These are phyloP conservation scores for Nineta flava DNA, from an alignment of 2,888 invertebrate genomes.

Conservation along the genomic window DNA sequence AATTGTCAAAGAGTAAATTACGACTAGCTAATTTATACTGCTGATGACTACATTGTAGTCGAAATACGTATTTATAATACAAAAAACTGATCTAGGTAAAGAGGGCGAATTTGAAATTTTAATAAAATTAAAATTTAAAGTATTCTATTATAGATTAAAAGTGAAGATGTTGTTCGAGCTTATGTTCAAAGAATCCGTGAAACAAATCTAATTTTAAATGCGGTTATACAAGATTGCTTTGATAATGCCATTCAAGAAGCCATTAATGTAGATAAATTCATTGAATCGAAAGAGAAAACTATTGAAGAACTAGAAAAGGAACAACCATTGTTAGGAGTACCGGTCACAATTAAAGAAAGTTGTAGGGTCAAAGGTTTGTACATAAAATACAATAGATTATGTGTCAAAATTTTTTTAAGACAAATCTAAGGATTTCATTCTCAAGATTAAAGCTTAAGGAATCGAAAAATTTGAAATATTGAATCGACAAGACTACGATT, in stretches of 20 bases:
- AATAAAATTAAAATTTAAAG: too few species aligned
- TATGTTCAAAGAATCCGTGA: slow-evolving; percentile 47
- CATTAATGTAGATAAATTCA: slow-evolving; percentile 30
- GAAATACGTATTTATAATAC: too few species aligned
- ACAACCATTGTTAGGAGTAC: slow-evolving; percentile 64
- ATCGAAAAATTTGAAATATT: too few species aligned
- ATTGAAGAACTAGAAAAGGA: slow-evolving; percentile 1
- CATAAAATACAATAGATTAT: not conserved
- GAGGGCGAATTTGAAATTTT: too few species aligned
- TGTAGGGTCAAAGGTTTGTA: slow-evolving; percentile 51
- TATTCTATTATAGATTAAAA: slow-evolving; percentile 34
- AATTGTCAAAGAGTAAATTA: too few species aligned
- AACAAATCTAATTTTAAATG: slow-evolving; percentile 51
- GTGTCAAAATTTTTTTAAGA: too few species aligned
- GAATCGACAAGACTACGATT: too few species aligned
- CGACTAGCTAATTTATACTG: too few species aligned
- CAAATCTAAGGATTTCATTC: too few species aligned
- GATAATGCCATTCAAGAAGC: slow-evolving; percentile 48
- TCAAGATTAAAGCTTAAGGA: too few species aligned
- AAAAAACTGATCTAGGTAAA: too few species aligned
- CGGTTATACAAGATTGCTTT: slow-evolving; percentile 50
- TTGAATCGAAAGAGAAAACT: not conserved
- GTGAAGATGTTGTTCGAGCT: slow-evolving; percentile 37
- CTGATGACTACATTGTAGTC: too few species aligned
- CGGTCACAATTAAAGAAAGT: slow-evolving; percentile 68